phyloP scores from a whole-genome alignment of 2,888 invertebrate genomes.

The Oxytorus armatus region DNA sequence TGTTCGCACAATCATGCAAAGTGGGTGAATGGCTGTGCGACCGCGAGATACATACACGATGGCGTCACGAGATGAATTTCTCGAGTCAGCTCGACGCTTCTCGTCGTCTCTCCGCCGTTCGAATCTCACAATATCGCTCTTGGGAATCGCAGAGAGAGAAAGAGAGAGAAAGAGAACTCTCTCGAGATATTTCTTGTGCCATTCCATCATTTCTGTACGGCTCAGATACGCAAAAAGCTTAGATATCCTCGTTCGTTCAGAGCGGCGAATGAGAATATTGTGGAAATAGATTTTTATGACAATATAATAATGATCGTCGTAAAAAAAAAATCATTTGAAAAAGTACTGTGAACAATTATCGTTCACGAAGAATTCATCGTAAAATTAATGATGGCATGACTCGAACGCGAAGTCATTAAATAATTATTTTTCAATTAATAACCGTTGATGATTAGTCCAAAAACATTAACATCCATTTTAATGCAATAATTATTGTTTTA shows the following conservation, averaged over 20 bases:
- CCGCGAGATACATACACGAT: constrained; percentile 46
- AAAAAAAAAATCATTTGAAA: background rate
- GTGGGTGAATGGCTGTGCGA: constrained; percentile 51
- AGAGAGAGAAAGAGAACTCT: background rate
- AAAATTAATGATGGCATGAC: no score
- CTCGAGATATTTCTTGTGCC: constrained; percentile 19
- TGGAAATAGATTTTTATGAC: background rate
- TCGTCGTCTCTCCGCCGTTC: constrained; percentile 26
- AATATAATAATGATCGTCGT: background rate
- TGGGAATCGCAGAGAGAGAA: background rate
- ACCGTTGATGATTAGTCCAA: no score
- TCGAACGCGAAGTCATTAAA: no score
- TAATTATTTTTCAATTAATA: no score
- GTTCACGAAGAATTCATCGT: no score
- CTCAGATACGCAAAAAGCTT: background rate
- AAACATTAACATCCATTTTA: no score
- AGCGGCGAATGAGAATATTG: background rate
- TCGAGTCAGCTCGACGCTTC: constrained; percentile 56
- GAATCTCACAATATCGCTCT: constrained; percentile 29
- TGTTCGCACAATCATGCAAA: constrained; percentile 43
- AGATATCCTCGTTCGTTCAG: background rate
- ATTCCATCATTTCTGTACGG: background rate
- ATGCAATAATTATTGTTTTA: no score
- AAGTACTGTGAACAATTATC: background rate
- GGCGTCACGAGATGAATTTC: constrained; percentile 64